These are phyloP conservation scores for Heteromormyrus szaboi DNA, from an alignment of 2,797 vertebrate genomes.

Conservation along the genomic window DNA sequence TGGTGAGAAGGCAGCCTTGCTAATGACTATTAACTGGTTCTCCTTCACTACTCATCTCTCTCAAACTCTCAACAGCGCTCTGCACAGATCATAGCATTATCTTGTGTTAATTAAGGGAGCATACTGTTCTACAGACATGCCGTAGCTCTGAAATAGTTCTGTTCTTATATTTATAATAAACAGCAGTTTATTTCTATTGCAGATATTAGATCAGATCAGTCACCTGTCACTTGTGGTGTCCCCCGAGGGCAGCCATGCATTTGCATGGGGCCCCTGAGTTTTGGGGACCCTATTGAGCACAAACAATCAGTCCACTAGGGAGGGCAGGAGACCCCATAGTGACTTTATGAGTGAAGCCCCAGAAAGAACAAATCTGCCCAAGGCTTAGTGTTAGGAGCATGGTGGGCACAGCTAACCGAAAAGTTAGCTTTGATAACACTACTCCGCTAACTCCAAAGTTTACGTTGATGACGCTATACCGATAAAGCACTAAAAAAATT, in stretches of 20 bases:
- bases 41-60: neutral
- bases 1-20: neutral
- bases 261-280: neutral
- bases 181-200: neutral
- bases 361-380: neutral
- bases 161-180: neutral
- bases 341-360: neutral
- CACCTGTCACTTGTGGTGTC: neutral
- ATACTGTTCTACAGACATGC: neutral
- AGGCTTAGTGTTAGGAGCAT: neutral
- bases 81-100: neutral
- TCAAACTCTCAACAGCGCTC: neutral
- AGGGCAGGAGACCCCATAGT: neutral
- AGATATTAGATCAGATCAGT: neutral
- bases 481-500: neutral
- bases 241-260: neutral
- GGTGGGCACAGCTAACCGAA: neutral
- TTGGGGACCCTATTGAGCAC: neutral
- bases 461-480: no score
- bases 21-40: neutral
- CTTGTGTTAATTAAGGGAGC: neutral
- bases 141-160: neutral
- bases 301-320: neutral
- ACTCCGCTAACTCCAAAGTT: no score
- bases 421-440: no score